Conservation (phyloP, 2,888 invertebrate species). For the Phania funesta region DNA sequence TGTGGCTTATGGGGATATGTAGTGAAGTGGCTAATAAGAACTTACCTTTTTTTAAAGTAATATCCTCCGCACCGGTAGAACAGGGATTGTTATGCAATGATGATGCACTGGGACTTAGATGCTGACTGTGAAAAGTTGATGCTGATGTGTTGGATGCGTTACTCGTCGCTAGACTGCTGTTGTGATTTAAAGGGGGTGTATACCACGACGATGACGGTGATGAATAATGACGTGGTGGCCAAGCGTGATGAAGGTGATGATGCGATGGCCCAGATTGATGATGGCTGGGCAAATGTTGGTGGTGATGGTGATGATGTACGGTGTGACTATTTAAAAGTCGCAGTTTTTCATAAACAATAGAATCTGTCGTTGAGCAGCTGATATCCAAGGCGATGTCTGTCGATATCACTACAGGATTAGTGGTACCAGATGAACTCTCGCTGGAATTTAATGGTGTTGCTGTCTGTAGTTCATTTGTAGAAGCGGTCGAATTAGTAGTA, state of each 20-base stretch:
- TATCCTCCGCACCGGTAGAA: conserved; percentile 26
- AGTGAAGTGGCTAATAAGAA: too few species aligned
- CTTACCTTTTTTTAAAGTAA: conserved; percentile 54
- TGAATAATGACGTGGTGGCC: conserved; percentile 75
- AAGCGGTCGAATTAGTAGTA: conserved; percentile 37
- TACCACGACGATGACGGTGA: conserved; percentile 74
- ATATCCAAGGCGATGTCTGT: conserved; percentile 68
- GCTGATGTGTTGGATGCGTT: conserved; percentile 68
- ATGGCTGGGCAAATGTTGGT: conserved; percentile 68
- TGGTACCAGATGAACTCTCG: conserved; percentile 71
- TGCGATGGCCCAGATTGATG: conserved; percentile 52
- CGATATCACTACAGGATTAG: conserved; percentile 44
- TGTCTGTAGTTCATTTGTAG: conserved; percentile 71
- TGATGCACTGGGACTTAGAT: conserved; percentile 39
- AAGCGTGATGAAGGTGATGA: conserved; percentile 64
- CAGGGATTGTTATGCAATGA: conserved; percentile 34
- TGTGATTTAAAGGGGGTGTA: conserved; percentile 75
- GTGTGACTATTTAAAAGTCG: conserved; percentile 74
- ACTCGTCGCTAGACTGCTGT: conserved; percentile 13
- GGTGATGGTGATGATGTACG: conserved; percentile 68
- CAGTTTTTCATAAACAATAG: conserved; percentile 77
- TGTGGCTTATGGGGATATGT: too few species aligned
- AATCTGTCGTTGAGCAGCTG: conserved; percentile 61
- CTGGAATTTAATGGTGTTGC: conserved; percentile 77
- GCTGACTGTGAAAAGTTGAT: conserved; percentile 27